Percentiles rank a stretch among this genome's conserved stretches.
phyloP scores from a whole-genome alignment of 2,113 vertebrate species.

The Callospermophilus lateralis region DNA sequence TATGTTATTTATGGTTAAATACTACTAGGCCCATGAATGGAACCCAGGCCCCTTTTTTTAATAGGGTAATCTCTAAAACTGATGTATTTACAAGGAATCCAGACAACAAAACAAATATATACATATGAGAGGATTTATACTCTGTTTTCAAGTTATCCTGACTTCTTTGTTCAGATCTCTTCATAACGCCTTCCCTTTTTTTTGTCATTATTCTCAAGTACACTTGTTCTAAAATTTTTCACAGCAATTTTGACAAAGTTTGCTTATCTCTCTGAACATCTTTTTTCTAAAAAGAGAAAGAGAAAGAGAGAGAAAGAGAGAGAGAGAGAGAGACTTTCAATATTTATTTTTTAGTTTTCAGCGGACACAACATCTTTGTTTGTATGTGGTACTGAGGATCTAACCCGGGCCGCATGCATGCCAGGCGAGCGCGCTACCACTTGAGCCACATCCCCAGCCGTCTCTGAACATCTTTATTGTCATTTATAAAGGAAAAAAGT shows the following conservation, averaged over 20 bases:
- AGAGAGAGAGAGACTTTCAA: too few relatives aligned
- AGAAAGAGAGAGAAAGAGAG: too few relatives aligned
- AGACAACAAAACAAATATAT: slow-evolving; percentile 5
- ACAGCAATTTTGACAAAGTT: background rate
- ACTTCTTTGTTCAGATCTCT: background rate
- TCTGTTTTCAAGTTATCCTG: background rate
- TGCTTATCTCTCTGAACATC: background rate
- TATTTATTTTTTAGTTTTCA: too few relatives aligned
- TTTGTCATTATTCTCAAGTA: background rate
- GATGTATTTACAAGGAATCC: slow-evolving; percentile 34
- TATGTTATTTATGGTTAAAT: background rate
- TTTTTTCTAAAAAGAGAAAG: too few relatives aligned
- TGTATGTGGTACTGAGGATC: too few relatives aligned
- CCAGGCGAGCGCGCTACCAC: too few relatives aligned
- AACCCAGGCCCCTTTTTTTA: slow-evolving; percentile 5
- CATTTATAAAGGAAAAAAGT: background rate
- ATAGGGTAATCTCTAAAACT: background rate
- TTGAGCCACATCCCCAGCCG: too few relatives aligned
- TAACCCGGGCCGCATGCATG: too few relatives aligned
- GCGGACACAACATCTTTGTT: too few relatives aligned
- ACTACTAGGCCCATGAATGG: background rate
- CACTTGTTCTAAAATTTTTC: background rate
- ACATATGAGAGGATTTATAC: background rate
- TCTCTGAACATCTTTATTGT: background rate
- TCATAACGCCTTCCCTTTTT: background rate